Conservation (phyloP, 1,140 invertebrate species). For the Eumaeus atala region DNA sequence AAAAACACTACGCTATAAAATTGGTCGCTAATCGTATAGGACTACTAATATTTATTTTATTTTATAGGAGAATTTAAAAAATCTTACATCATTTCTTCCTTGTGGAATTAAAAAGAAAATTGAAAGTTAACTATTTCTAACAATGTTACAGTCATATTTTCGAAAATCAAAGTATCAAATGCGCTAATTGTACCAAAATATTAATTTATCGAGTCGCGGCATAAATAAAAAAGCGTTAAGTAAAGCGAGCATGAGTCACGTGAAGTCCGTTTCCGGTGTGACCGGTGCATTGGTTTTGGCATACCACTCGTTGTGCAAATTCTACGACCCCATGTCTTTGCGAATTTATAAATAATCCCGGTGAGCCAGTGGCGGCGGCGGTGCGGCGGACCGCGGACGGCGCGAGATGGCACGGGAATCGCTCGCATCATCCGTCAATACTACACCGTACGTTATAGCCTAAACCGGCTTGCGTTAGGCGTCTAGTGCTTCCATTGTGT, state of each 20-base stretch:
- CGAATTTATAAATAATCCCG: constrained; percentile 72
- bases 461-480: constrained; percentile 12
- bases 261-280: constrained; percentile 48
- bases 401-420: constrained; percentile 39
- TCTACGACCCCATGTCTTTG: constrained; percentile 70
- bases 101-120: too few relatives aligned
- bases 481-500: not conserved
- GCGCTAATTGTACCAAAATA: constrained; percentile 38
- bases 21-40: too few relatives aligned
- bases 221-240: not conserved
- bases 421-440: constrained; percentile 14
- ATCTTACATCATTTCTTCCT: too few relatives aligned
- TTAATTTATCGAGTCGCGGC: not conserved
- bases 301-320: constrained; percentile 65
- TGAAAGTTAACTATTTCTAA: too few relatives aligned
- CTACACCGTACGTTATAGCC: not conserved
- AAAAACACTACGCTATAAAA: too few relatives aligned
- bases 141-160: too few relatives aligned
- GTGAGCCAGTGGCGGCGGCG: constrained; percentile 64
- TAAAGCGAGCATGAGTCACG: not conserved
- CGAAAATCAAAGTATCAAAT: too few relatives aligned
- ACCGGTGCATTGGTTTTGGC: constrained; percentile 52
- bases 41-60: too few relatives aligned
- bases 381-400: constrained; percentile 64
- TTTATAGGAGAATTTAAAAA: too few relatives aligned